Conservation (phyloP, 1,140 invertebrate species). For the Caenorhabditis tropicalis region DNA sequence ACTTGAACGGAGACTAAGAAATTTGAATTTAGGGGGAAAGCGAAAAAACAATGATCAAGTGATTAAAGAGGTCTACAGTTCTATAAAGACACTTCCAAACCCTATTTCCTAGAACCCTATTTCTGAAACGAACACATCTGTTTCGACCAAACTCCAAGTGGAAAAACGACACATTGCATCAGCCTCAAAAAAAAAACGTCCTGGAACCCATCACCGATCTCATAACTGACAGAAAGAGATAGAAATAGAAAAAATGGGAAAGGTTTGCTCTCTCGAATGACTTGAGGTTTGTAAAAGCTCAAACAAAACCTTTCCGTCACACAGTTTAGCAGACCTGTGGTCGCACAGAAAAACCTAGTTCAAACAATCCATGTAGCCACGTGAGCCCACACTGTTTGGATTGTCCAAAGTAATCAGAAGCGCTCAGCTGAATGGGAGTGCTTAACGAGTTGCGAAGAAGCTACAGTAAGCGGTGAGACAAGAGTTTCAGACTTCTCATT, state of each 20-base stretch:
- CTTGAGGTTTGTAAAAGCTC: slow-evolving; percentile 28
- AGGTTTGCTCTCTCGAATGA: not conserved
- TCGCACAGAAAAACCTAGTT: not conserved
- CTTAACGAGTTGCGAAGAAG: not conserved
- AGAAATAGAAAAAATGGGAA: not conserved
- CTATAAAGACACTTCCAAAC: too few relatives aligned
- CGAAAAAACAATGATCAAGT: too few relatives aligned
- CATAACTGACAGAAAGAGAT: not conserved
- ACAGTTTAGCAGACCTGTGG: slow-evolving; percentile 31
- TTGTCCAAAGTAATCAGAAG: not conserved
- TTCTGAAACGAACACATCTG: not conserved
- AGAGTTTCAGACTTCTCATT: too few relatives aligned
- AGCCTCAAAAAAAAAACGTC: not conserved
- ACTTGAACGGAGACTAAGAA: not conserved
- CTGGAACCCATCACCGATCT: not conserved
- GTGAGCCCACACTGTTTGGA: slow-evolving; percentile 10
- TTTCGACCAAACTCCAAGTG: not conserved
- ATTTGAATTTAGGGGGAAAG: too few relatives aligned
- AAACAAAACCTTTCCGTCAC: slow-evolving; percentile 20
- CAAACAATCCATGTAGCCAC: slow-evolving; percentile 16
- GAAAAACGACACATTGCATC: not conserved
- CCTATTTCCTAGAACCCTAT: too few relatives aligned
- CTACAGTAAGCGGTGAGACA: not conserved
- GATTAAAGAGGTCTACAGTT: too few relatives aligned
- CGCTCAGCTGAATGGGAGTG: not conserved